Percentiles rank a stretch among this genome's conserved stretches.
Evolutionary conservation across 2,888 invertebrate species (phyloP).

Genomic region (Eurois occulta): DNA sequence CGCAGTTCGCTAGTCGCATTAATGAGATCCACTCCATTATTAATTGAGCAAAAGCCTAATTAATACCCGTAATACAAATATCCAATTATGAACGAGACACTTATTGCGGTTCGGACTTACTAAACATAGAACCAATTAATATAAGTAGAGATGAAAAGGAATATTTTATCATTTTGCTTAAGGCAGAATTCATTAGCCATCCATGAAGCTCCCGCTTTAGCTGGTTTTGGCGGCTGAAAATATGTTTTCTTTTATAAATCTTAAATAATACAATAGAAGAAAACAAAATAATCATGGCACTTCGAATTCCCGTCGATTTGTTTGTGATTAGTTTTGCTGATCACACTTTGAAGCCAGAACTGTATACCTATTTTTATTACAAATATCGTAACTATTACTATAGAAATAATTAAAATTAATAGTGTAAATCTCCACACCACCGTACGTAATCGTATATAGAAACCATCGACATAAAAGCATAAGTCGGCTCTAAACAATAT

Average conservation of each 20-base stretch:
- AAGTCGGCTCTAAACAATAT: neutral
- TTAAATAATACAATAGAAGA: neutral
- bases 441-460: neutral
- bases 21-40: slow-evolving; percentile 25
- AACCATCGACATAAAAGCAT: neutral
- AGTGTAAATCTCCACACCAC: neutral
- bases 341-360: neutral
- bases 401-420: neutral
- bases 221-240: neutral
- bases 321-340: neutral
- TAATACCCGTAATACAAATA: slow-evolving; percentile 50
- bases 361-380: neutral
- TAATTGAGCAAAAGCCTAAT: slow-evolving; percentile 52
- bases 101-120: slow-evolving; percentile 36
- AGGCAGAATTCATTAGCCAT: slow-evolving; percentile 24
- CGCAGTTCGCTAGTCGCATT: slow-evolving; percentile 4
- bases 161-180: slow-evolving; percentile 31
- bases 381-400: neutral
- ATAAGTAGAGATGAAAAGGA: slow-evolving; percentile 45
- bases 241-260: neutral
- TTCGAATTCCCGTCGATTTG: too few species aligned
- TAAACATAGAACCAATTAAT: slow-evolving; percentile 40
- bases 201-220: neutral
- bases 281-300: neutral
- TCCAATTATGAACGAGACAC: slow-evolving; percentile 39